These are phyloP conservation scores for Hirtodrosophila trivittata DNA, from an alignment of 2,888 invertebrate genomes.

Conservation along the genomic window DNA sequence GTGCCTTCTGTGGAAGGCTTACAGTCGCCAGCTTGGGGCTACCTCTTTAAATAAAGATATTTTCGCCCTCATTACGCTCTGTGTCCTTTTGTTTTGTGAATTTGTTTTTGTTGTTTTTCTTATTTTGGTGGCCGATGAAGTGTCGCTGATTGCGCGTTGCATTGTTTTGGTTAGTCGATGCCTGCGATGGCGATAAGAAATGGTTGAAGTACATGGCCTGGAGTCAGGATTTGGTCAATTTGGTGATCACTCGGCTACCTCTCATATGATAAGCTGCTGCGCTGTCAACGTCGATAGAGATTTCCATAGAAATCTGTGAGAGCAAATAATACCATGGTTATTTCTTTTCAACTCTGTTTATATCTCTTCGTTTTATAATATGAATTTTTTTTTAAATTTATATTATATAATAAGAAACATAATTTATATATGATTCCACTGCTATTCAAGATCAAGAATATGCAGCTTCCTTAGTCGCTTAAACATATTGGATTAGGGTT, in stretches of 20 bases:
- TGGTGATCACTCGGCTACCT: conserved; percentile 32
- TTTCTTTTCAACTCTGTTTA: background rate
- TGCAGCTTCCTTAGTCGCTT: too few species aligned
- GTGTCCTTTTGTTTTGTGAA: conserved; percentile 69
- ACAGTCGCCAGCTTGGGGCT: conserved; percentile 27
- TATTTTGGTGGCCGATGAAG: conserved; percentile 73
- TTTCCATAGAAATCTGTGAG: conserved; percentile 46
- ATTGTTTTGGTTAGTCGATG: conserved; percentile 73
- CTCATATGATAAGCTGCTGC: conserved; percentile 54
- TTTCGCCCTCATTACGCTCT: conserved; percentile 79
- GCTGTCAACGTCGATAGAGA: conserved; percentile 37
- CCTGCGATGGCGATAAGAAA: conserved; percentile 67
- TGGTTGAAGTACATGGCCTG: conserved; percentile 50
- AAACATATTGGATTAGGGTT: too few species aligned
- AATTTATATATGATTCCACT: too few species aligned
- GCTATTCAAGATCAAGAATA: too few species aligned
- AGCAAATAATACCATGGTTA: background rate
- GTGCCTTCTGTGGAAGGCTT: conserved; percentile 62
- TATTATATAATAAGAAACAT: too few species aligned
- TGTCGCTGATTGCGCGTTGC: conserved; percentile 82
- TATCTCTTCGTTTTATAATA: too few species aligned
- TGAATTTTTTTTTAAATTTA: too few species aligned
- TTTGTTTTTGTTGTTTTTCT: conserved; percentile 17
- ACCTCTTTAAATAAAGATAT: conserved; percentile 76
- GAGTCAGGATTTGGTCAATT: conserved; percentile 49